Evolutionary conservation across 1,140 invertebrate species (phyloP).

Genomic region (Oscheius sp.): DNA sequence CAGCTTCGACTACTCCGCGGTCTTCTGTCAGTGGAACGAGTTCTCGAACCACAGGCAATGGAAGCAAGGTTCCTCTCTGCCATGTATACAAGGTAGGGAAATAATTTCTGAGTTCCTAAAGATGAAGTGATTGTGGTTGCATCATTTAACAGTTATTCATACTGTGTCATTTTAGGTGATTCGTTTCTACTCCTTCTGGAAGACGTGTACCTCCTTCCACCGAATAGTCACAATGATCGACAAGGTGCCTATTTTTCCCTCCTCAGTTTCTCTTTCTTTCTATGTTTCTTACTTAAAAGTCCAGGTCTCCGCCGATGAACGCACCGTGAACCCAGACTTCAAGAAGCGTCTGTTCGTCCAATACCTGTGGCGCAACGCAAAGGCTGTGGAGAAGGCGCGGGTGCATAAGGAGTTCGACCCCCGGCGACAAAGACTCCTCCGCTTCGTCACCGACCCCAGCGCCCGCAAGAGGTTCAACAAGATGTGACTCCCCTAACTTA

Average conservation of each 20-base stretch:
- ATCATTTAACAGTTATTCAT: too few relatives aligned
- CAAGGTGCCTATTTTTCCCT: too few relatives aligned
- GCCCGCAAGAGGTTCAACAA: slow-evolving; percentile 37
- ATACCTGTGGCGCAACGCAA: slow-evolving; percentile 55
- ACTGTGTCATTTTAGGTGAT: slow-evolving; percentile 56
- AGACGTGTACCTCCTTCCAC: slow-evolving; percentile 60
- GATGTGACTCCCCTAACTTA: slow-evolving; percentile 7
- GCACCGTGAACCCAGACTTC: slow-evolving; percentile 35
- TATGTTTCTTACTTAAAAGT: not conserved
- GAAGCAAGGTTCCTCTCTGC: slow-evolving; percentile 43
- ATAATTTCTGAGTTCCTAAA: not conserved
- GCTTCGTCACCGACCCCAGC: slow-evolving; percentile 55
- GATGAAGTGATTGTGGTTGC: not conserved
- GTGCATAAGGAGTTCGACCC: slow-evolving; percentile 61
- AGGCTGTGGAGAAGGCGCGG: slow-evolving; percentile 54
- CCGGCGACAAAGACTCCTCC: slow-evolving; percentile 50
- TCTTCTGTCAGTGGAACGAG: slow-evolving; percentile 42
- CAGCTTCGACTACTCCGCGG: slow-evolving; percentile 16
- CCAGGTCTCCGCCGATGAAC: slow-evolving; percentile 10
- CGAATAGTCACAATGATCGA: slow-evolving; percentile 62
- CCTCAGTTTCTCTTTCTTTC: not conserved
- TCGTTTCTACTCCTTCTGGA: slow-evolving; percentile 60
- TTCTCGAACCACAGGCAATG: not conserved
- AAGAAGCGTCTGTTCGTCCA: slow-evolving; percentile 58
- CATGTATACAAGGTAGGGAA: slow-evolving; percentile 51